A percentile compares a stretch with the other conserved stretches of the same genome.
Evolutionary conservation across 2,113 vertebrate species (phyloP).

Genomic region (Phylloscopus whistleri): DNA sequence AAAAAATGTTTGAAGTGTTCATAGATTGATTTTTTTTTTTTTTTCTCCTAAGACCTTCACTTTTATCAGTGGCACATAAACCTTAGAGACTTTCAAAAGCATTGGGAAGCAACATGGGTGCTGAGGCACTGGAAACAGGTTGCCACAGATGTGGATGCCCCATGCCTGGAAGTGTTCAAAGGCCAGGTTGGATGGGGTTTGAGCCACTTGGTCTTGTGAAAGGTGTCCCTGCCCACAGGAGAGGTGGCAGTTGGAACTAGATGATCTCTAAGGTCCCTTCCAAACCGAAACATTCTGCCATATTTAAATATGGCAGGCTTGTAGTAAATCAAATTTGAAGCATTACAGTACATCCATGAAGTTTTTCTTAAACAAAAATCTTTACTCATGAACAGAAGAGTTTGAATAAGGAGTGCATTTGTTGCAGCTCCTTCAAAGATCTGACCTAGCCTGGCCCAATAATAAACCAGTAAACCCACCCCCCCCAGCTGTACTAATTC

Average conservation of each 20-base stretch:
- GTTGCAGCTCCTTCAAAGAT: neutral
- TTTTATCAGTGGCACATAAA: neutral
- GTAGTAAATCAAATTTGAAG: neutral
- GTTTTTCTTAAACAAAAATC: neutral
- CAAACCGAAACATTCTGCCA: neutral
- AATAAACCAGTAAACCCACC: neutral
- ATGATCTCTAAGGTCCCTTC: neutral
- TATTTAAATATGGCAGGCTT: neutral
- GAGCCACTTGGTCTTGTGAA: neutral
- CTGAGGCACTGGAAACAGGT: neutral
- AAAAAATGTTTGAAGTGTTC: neutral
- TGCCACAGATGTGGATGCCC: neutral
- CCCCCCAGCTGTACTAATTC: neutral
- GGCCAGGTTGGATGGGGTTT: neutral
- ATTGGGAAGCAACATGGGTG: neutral
- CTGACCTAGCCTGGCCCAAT: neutral
- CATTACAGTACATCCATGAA: neutral
- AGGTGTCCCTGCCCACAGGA: neutral
- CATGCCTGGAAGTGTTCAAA: neutral
- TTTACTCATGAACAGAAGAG: neutral
- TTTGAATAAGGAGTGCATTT: neutral
- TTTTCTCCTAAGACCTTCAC: neutral
- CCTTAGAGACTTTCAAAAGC: neutral
- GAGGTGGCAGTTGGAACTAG: accelerated
- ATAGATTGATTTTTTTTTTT: neutral